Base-by-base conservation (phyloP, 2,888 invertebrate genomes). In the Cloeon dipterum region DNA sequence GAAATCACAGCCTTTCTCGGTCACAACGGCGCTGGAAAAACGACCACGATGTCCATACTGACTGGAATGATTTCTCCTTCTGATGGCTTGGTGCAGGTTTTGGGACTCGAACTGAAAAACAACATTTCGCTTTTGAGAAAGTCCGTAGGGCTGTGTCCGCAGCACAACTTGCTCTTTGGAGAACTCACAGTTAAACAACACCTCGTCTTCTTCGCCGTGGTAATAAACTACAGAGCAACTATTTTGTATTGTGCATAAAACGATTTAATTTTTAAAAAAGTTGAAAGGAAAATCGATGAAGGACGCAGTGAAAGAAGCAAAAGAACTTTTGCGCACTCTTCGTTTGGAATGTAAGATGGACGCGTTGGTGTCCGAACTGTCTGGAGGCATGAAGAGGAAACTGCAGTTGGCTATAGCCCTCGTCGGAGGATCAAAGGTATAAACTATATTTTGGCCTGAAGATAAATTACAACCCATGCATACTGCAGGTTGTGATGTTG, bases 311-410 rank as follows among this genome's bases (percentile, higher is more conserved):
- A n/a, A n/a, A 1, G 66, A 74, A 51, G 64, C 70, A 3, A 50
- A 61, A 14, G 50, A 59, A 3, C 58, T 76, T 44, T 54, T 82
- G 21, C 49, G 55, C 10, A 68, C 72, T 49, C 55, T 77, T 1
- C 70, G 72, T 44, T 53, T 85, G 35, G 47, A 48, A 0, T 63
- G 68, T 1, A 86, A 88, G 52, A 61, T 58, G 2, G 49, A 71
- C 45, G 57, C 58, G 21, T 53, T 66, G 42, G 70, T 74, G 1
- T 52, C 54, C 18, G n/a, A n/a, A 36, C 58, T 93, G 40, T 91
- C 91, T 0, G 89, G 91, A n/a, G 93, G 93, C 10, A 89, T 89
- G 71, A 82, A 86, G 57, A 66, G 93, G 37, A 77, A 86, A 44
- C 56, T 93, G 52, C 54, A 18, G n/a, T 65, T 91, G 16, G 86